Evolutionary conservation across 2,113 vertebrate genomes (phyloP).

Genomic region (Scartelaos histophorus): DNA sequence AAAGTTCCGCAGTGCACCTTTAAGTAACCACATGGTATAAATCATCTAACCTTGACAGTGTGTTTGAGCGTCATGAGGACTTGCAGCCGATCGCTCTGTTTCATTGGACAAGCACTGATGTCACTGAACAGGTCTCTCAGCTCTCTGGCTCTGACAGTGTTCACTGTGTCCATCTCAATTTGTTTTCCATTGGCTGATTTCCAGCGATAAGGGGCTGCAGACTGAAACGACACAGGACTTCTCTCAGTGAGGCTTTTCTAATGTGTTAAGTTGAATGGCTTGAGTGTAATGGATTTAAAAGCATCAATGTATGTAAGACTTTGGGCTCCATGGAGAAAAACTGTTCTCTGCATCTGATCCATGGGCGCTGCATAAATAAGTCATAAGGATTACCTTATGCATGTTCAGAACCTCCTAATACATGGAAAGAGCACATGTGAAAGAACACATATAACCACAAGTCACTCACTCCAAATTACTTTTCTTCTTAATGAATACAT

Average conservation of each 20-base stretch:
- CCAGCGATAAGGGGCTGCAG: slow-evolving; percentile 83
- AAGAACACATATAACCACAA: too few relatives aligned
- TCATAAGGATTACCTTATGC: background rate
- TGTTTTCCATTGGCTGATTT: slow-evolving; percentile 74
- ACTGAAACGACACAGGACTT: slow-evolving; percentile 67
- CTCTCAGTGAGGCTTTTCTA: background rate
- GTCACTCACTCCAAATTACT: too few relatives aligned
- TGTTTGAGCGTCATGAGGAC: slow-evolving; percentile 81
- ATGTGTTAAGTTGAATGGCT: background rate
- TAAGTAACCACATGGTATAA: background rate
- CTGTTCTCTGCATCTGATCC: too few relatives aligned
- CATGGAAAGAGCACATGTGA: too few relatives aligned
- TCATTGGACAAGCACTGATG: slow-evolving; percentile 63
- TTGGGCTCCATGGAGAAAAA: too few relatives aligned
- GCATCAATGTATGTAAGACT: too few relatives aligned
- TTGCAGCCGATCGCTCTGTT: slow-evolving; percentile 78
- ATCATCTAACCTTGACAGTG: slow-evolving; percentile 81
- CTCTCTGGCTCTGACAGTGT: slow-evolving; percentile 82
- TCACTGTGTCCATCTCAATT: slow-evolving; percentile 84
- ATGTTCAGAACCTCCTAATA: background rate
- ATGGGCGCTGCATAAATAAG: too few relatives aligned
- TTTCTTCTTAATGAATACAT: too few relatives aligned
- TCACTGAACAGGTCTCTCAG: slow-evolving; percentile 83
- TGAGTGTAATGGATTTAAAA: too few relatives aligned
- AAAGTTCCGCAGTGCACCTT: background rate